phyloP scores from a whole-genome alignment of 2,113 vertebrate species.

The Brachyhypopomus occidentalis region DNA sequence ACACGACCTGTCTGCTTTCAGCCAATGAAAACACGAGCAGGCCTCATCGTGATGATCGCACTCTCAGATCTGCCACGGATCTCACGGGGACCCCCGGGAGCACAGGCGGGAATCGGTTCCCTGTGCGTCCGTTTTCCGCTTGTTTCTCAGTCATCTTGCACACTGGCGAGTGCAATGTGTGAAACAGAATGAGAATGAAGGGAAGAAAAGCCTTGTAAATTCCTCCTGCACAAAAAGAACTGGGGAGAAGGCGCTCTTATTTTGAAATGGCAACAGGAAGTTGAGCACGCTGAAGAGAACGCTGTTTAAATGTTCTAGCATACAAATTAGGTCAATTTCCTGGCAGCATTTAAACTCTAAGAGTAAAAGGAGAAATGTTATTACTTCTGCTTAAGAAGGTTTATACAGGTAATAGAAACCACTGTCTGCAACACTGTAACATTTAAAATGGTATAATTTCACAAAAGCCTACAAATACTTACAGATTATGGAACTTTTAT shows the following conservation, averaged over 20 bases:
- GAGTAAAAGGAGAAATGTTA: background rate
- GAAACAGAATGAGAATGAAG: constrained; percentile 34
- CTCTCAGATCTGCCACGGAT: constrained; percentile 20
- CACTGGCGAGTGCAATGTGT: background rate
- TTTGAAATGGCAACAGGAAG: constrained; percentile 48
- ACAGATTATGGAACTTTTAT: constrained; percentile 16
- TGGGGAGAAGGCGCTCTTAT: constrained; percentile 38
- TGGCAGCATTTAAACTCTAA: background rate
- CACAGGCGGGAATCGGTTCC: constrained; percentile 28
- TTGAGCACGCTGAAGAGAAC: constrained; percentile 19
- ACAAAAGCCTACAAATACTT: constrained; percentile 15
- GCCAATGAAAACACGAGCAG: constrained; percentile 52
- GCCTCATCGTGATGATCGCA: constrained; percentile 17
- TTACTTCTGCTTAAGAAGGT: background rate
- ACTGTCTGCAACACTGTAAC: background rate
- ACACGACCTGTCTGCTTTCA: constrained; percentile 43
- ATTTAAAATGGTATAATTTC: background rate
- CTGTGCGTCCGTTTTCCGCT: background rate
- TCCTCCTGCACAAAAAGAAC: constrained; percentile 43
- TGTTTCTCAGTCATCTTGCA: background rate
- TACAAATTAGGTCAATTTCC: constrained; percentile 6
- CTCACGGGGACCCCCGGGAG: background rate
- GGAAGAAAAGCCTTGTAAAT: constrained; percentile 53
- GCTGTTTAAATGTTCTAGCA: background rate
- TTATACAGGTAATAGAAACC: background rate